Base-by-base conservation (phyloP, 2,797 vertebrate genomes). In the Lagorchestes hirsutus region DNA sequence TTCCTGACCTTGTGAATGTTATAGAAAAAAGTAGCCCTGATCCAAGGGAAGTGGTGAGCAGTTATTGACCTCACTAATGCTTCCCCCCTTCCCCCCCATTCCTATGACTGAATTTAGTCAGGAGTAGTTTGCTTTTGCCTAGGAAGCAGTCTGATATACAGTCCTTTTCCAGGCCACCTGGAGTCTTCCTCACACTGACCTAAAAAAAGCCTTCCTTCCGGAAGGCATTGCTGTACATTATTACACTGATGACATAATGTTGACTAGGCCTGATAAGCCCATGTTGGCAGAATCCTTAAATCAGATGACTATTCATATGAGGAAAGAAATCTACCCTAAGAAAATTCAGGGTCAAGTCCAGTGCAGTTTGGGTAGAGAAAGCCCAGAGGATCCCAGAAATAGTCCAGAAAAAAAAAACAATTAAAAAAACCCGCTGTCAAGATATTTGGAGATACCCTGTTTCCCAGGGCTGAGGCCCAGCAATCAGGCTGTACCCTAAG, bases 41-140 rank as follows among this genome's bases (percentile, higher is more conserved):
- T 16, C 67, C n/a, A 74, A 74, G 67, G 67, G n/a, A 40, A 74
- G 34, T 67, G 62, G n/a, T 67, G 18, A n/a, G 31, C 34, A n/a
- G 14, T 67, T 67, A n/a, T 40, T 74, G n/a, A 40, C 5, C 67
- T 74, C 5, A 22, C 16, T 74, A 40, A 74, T 40, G n/a, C 62
- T 74, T 74, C 29, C 31, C 4, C 4, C 13, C 11, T 0, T 0
- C 0, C 6, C 5, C 5, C 12, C 16, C 1, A 40, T 22, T 22
- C 67, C 67, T 74, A n/a, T n/a, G 16, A 4, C 16, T 74, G 62
- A 67, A 34, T n/a, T 67, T 40, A 74, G 62, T 74, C 34, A 40
- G 62, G 34, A 74, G 67, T 2, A 74, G 67, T 74, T 74, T n/a
- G 59, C 5, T 67, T 62, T 67, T 14, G 16, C 13, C 14, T 67